Base-by-base conservation (phyloP, 2,888 invertebrate species). In the Lithophane semibrunnea region DNA sequence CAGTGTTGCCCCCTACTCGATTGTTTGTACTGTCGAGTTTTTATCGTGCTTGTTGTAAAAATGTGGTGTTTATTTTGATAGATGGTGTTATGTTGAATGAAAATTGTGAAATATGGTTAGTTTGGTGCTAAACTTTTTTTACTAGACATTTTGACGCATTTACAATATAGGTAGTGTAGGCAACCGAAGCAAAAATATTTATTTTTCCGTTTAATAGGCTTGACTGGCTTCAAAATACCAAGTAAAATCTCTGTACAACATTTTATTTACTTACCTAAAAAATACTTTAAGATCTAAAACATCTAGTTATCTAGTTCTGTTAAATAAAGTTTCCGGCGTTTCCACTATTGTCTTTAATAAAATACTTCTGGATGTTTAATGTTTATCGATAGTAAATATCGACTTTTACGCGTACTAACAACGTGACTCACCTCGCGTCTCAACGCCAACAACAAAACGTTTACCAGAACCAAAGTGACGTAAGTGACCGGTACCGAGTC, bases 371-470 rank as follows among this genome's bases (percentile, higher is more conserved):
- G 5, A 54, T 68, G 16, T 68, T 84, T 44, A 77, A 72, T 81
- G 81, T 90, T 90, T 92, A 94, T 95, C 94, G 94, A 95, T 87
- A 94, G 90, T 89, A 83, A 85, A 88, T 91, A 94, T 95, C 95
- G 95, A 95, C 92, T 90, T 89, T 89, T 88, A 88, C 88, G 88
- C 83, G 79, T 90, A 92, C 94, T 92, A 92, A 91, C 90, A 92
- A 92, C 94, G 95, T 96, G 96, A 96, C 95, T 96, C 96, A 96
- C 95, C 93, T 93, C 94, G 93, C 94, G 93, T 95, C 95, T 95
- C 94, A 95, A 94, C 96, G 95, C 96, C 95, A 95, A 96, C 96
- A 96, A 96, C 96, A 96, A 94, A 96, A 94, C 94, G 87, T 84
- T 85, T 82, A 82, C 82, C 86, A 93, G 91, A 89, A 91, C 80